Conservation (phyloP, 2,113 vertebrate species). For the Rhinichthys klamathensis region DNA sequence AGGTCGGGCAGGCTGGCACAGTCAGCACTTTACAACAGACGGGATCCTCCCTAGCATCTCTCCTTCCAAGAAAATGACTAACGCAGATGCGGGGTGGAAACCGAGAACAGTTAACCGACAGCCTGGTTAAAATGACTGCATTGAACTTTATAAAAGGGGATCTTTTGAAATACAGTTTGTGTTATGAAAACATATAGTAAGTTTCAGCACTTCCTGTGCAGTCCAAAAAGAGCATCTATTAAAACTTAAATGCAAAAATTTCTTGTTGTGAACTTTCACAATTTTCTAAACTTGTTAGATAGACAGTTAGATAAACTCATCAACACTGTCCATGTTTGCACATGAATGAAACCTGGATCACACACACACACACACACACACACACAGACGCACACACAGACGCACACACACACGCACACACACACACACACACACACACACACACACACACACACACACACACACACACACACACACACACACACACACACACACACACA, state of each 20-base stretch:
- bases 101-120: not conserved
- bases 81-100: not conserved
- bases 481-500: not conserved
- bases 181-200: not conserved
- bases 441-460: not conserved
- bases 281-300: not conserved
- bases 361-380: not conserved
- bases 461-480: not conserved
- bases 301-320: not conserved
- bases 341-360: not conserved
- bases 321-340: not conserved
- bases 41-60: conserved; percentile 13
- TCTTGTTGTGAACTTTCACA: not conserved
- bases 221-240: not conserved
- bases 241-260: not conserved
- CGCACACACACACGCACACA: not conserved
- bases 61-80: conserved; percentile 19
- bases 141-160: not conserved
- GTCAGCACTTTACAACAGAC: conserved; percentile 50
- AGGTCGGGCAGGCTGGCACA: conserved; percentile 37
- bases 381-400: not conserved
- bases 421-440: not conserved
- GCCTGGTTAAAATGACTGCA: not conserved
- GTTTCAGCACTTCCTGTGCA: not conserved
- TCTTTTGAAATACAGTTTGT: not conserved